A percentile compares a stretch with the other conserved stretches of the same genome.
Evolutionary conservation across 2,113 vertebrate species (phyloP).

Genomic region (Cisticola juncidis): DNA sequence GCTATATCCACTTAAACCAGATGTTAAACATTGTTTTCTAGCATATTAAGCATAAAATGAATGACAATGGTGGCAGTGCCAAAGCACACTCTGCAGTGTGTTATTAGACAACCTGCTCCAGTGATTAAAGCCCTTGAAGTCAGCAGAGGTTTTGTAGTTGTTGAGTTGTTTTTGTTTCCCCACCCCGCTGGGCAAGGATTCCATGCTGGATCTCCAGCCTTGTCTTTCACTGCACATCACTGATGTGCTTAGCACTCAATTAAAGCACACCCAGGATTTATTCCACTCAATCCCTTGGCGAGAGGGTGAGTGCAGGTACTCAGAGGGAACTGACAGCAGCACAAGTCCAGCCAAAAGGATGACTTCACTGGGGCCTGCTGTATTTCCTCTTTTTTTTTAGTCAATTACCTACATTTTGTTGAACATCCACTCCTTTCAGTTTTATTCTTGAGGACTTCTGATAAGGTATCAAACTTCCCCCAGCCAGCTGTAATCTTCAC

Average conservation of each 20-base stretch:
- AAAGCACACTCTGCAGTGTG: not conserved
- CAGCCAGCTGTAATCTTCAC: not conserved
- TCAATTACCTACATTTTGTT: not conserved
- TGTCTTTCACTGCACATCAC: not conserved
- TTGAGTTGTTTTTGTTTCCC: not conserved
- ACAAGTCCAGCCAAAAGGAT: not conserved
- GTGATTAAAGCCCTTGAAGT: not conserved
- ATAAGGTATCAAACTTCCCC: not conserved
- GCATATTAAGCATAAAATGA: not conserved
- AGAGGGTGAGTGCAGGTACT: not conserved
- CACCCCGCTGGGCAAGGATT: not conserved
- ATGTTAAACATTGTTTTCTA: not conserved
- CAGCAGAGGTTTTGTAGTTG: not conserved
- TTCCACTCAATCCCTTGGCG: not conserved
- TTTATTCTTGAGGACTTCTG: conserved; percentile 17
- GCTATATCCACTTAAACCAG: not conserved
- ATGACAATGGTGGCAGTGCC: not conserved
- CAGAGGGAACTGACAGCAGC: not conserved
- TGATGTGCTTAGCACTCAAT: not conserved
- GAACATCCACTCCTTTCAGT: not conserved
- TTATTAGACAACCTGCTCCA: not conserved
- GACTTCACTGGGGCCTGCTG: not conserved
- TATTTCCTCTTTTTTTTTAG: not conserved
- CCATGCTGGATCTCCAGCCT: not conserved
- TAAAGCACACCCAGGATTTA: conserved; percentile 3